These are phyloP conservation scores for Phrixothrix hirtus DNA, from an alignment of 2,888 invertebrate species.

Conservation along the genomic window DNA sequence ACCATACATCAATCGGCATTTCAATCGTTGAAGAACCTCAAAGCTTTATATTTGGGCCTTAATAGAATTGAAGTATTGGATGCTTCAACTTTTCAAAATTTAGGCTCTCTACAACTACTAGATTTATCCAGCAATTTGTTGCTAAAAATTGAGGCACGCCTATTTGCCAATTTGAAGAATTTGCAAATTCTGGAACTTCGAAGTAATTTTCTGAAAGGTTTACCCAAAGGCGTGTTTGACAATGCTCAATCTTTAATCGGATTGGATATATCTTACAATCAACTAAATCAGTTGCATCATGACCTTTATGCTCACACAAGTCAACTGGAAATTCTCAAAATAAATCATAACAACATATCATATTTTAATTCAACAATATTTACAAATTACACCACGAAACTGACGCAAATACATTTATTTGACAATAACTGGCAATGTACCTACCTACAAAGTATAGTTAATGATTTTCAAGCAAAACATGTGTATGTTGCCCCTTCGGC, in stretches of 20 bases:
- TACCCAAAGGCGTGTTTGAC: conserved; percentile 11
- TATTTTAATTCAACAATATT: conserved; percentile 13
- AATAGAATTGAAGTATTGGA: conserved; percentile 68
- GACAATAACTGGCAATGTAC: conserved; percentile 1
- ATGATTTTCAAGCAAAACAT: neutral
- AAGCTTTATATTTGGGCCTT: conserved; percentile 63
- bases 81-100: conserved; percentile 64
- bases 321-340: conserved; percentile 12
- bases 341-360: conserved; percentile 11
- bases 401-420: conserved; percentile 10
- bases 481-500: too few species aligned
- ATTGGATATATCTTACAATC: conserved; percentile 17
- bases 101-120: conserved; percentile 63
- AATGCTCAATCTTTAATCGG: neutral
- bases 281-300: conserved; percentile 6
- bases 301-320: conserved; percentile 6
- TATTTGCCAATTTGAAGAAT: conserved; percentile 8
- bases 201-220: conserved; percentile 5
- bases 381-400: conserved; percentile 7
- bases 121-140: conserved; percentile 73
- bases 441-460: neutral
- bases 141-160: conserved; percentile 51
- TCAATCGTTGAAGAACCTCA: conserved; percentile 8
- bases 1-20: conserved; percentile 11
- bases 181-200: conserved; percentile 7